A percentile compares a stretch with the other conserved stretches of the same genome.
phyloP scores from a whole-genome alignment of 64 coral and sea anemone species.

The Hydrozoanthus tunicans region DNA sequence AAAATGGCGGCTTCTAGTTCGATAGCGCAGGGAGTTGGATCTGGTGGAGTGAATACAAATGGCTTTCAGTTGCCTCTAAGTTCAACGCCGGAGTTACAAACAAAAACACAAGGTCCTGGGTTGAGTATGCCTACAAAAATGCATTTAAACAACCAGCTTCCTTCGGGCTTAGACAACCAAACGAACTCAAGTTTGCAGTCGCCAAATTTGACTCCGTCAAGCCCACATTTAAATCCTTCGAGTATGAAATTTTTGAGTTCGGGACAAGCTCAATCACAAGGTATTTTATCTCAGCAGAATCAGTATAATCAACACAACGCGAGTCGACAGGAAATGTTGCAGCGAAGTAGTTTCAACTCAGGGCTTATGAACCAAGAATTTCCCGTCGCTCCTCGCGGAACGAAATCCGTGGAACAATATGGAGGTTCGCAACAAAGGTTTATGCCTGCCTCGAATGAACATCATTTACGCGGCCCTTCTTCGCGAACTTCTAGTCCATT shows the following conservation, averaged over 20 bases:
- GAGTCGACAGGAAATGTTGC: conserved; percentile 51
- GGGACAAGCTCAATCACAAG: conserved; percentile 35
- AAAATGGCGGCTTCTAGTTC: conserved; percentile 61
- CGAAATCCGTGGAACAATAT: conserved; percentile 51
- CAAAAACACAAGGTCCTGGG: conserved; percentile 24
- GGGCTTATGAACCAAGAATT: conserved; percentile 50
- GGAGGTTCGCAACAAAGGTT: conserved; percentile 56
- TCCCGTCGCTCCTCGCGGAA: conserved; percentile 54
- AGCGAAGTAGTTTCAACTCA: conserved; percentile 47
- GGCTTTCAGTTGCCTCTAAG: conserved; percentile 51
- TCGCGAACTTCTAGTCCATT: conserved; percentile 56
- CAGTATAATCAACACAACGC: conserved; percentile 53
- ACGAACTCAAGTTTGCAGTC: conserved; percentile 43
- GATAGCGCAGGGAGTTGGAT: conserved; percentile 9
- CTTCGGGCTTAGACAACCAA: conserved; percentile 38
- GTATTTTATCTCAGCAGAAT: conserved; percentile 34
- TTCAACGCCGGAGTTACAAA: conserved; percentile 58
- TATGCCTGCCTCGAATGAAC: conserved; percentile 58
- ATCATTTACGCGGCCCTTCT: conserved; percentile 22
- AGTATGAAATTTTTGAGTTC: conserved; percentile 51
- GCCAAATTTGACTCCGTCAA: conserved; percentile 56
- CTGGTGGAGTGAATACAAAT: conserved; percentile 52
- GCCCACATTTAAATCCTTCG: conserved; percentile 50
- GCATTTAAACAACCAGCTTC: conserved; percentile 48
- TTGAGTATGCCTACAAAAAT: conserved; percentile 52